Evolutionary conservation across 2,113 vertebrate species (phyloP), one percentile per base, ranked within the genome.

Genomic region (Tapirus terrestris): DNA sequence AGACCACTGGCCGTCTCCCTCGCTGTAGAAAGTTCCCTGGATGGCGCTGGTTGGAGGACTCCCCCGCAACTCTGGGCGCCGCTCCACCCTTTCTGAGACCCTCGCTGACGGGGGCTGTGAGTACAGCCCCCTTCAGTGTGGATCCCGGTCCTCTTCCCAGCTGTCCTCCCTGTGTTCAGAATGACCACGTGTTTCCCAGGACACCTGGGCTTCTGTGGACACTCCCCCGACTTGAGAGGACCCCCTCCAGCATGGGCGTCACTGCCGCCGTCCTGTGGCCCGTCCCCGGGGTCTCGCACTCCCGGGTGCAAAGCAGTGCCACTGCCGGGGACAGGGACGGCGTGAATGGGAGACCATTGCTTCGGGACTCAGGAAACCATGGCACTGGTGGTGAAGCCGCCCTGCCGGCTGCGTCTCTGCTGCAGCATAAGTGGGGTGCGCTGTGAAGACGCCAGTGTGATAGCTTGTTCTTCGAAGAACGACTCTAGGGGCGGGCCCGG

Each of bases 381-480:
- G 97, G 94, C 96, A 94, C 98, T 98, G 97, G 96, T 98, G 98
- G 96, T 97, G 96, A 97, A 97, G 95, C 97, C 88, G 96, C 95
- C 97, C 29, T 97, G 85, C 90, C 96, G 58, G 95, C 97, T 65
- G 89, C 95, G 51, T 95, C 96, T 94, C 95, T 84, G 81, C 60
- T 80, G 91, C 39, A 43, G 58, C 96, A 94, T 98, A 58, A 94
- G 97, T 96, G 98, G 88, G 91, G 96, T 94, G 97, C 94, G 94
- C 96, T 97, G 93, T 97, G 97, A 98, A 95, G 94, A 97, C 95
- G 29, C 76, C 92, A 68, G 33, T 91, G 97, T 84, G 89, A 97
- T 88, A 96, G 89, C 80, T 67, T 93, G 83, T 43, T 98, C 98
- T 98, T 98, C 98, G 98, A 98, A 98, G 98, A 90, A 82, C 53